These are phyloP conservation scores for Chelidonichthys spinosus DNA, from an alignment of 2,797 vertebrate genomes.

Conservation along the genomic window DNA sequence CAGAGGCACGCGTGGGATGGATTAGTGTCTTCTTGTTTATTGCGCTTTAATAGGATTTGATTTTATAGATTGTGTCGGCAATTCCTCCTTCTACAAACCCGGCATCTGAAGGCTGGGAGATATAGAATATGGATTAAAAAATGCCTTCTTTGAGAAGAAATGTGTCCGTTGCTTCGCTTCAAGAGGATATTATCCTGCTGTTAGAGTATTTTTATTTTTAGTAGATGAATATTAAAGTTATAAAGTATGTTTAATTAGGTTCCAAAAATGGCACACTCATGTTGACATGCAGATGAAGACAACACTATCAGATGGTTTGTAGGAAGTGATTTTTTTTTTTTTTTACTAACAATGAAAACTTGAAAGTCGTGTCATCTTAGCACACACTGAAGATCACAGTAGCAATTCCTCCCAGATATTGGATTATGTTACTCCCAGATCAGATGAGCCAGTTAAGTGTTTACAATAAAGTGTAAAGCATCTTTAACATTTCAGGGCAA, in stretches of 20 bases:
- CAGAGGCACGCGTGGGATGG: conserved; percentile 72
- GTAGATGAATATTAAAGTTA: conserved; percentile 41
- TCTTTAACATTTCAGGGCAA: conserved; percentile 35
- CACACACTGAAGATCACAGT: conserved; percentile 61
- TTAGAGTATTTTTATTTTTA: conserved; percentile 52
- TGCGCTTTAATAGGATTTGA: conserved; percentile 86
- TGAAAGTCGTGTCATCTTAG: conserved; percentile 67
- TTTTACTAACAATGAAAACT: conserved; percentile 57
- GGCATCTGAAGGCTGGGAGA: conserved; percentile 74
- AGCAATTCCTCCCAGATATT: conserved; percentile 51
- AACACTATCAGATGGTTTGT: conserved; percentile 55
- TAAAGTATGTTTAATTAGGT: conserved; percentile 2
- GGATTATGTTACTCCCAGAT: conserved; percentile 60
- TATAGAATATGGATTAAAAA: conserved; percentile 78
- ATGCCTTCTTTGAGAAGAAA: conserved; percentile 61
- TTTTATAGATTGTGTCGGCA: conserved; percentile 83
- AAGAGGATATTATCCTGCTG: conserved; percentile 58
- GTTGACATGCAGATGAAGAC: conserved; percentile 44
- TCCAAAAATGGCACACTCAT: conserved; percentile 26
- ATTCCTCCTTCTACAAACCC: conserved; percentile 74
- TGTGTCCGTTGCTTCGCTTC: conserved; percentile 41
- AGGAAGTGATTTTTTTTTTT: conserved; percentile 46
- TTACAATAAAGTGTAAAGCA: conserved; percentile 44
- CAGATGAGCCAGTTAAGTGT: conserved; percentile 57
- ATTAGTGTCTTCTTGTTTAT: conserved; percentile 83